These are phyloP conservation scores for Cataglyphis livida DNA, from an alignment of 2,888 invertebrate genomes.

Conservation along the genomic window DNA sequence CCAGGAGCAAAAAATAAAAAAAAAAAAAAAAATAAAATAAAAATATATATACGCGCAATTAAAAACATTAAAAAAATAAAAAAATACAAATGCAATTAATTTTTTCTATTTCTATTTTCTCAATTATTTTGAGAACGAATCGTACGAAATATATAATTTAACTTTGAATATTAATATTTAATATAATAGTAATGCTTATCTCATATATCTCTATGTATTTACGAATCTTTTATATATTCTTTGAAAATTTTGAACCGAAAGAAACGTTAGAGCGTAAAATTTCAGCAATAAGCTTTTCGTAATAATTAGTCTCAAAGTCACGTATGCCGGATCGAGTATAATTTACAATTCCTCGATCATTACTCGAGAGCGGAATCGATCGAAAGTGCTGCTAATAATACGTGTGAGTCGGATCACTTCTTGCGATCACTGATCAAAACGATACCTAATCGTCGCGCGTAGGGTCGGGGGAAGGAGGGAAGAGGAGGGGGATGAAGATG, in stretches of 20 bases:
- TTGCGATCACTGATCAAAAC: constrained; percentile 54
- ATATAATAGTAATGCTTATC: background rate
- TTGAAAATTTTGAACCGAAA: background rate
- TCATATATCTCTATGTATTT: background rate
- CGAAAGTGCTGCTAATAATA: constrained; percentile 59
- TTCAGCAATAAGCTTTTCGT: constrained; percentile 15
- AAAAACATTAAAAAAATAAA: background rate
- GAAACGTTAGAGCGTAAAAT: constrained; percentile 1
- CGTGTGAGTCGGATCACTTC: constrained; percentile 40
- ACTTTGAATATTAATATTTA: background rate
- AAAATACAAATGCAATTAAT: background rate
- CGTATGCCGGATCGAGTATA: constrained; percentile 40
- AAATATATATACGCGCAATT: background rate
- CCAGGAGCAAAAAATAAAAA: background rate
- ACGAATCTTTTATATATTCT: background rate
- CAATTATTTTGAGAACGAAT: background rate
- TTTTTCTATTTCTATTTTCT: background rate
- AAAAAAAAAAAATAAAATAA: background rate
- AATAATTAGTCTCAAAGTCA: constrained; percentile 38
- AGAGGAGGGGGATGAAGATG: constrained; percentile 28
- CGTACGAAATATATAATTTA: background rate
- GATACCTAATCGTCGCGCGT: constrained; percentile 56
- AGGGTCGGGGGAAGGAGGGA: background rate
- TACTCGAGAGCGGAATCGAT: constrained; percentile 42
- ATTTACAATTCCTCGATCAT: constrained; percentile 46